These are phyloP conservation scores for Campoletis raptor DNA, from an alignment of 2,888 invertebrate species.

Conservation along the genomic window DNA sequence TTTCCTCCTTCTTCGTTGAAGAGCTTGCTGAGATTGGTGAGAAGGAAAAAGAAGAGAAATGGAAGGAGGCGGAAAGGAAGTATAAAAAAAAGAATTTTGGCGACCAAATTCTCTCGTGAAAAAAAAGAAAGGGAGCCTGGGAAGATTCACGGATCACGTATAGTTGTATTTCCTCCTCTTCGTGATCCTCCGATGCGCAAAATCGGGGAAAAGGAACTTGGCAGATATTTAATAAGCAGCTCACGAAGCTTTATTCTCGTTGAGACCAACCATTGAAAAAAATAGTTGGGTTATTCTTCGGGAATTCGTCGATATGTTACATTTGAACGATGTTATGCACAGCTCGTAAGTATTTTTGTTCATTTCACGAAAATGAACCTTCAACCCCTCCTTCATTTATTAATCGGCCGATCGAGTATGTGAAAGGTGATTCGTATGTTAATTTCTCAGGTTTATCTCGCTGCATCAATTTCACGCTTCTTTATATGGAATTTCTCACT, in stretches of 20 bases:
- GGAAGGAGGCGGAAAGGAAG: conserved; percentile 52
- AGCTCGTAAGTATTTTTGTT: conserved; percentile 4
- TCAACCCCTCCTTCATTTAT: conserved; percentile 50
- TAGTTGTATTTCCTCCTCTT: conserved; percentile 28
- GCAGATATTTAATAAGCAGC: conserved; percentile 71
- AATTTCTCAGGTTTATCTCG: conserved; percentile 60
- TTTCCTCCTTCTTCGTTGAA: conserved; percentile 37
- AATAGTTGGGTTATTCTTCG: not conserved
- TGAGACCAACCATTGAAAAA: conserved; percentile 4
- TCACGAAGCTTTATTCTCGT: conserved; percentile 10
- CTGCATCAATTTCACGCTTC: conserved; percentile 66
- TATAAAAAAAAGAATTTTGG: conserved; percentile 79
- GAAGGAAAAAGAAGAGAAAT: conserved; percentile 61
- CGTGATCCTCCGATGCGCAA: conserved; percentile 64
- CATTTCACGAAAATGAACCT: conserved; percentile 44
- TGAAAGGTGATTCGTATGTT: conserved; percentile 60
- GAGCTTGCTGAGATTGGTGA: conserved; percentile 61
- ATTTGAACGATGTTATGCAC: not conserved
- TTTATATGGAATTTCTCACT: conserved; percentile 45
- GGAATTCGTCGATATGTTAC: conserved; percentile 15
- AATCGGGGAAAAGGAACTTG: conserved; percentile 48
- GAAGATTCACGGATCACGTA: conserved; percentile 69
- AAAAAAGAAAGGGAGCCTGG: conserved; percentile 65
- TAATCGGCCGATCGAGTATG: conserved; percentile 44
- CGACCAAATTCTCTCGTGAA: conserved; percentile 66